Evolutionary conservation across 2,888 invertebrate species (phyloP), one percentile per base, ranked within the genome.

Genomic region (Nipponacmea schrenckii): DNA sequence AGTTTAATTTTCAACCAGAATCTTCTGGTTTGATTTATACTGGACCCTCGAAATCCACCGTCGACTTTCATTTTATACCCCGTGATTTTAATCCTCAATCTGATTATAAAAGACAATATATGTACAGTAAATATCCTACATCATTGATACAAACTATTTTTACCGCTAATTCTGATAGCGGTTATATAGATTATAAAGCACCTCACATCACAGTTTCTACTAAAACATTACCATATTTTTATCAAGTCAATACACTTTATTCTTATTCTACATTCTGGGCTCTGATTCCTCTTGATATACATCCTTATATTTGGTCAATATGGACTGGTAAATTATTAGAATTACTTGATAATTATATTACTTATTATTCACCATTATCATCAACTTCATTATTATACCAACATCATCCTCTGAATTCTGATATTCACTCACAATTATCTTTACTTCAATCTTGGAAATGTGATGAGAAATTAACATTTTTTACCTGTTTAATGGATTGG

Each of bases 261-360:
- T 56, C 56, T 24, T 56, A 56, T 56, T 24, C 20, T 24, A 24
- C 56, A 56, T 56, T 56, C 56, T 56, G 56, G 56, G 56, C 56
- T 56, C 14, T 56, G 56, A 24, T 56, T 56, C 56, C 56, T 20
- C 56, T 56, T 56, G 20, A 56, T 24, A 24, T 56, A 15, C 20
- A 56, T 24, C 24, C 56, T 20, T 20, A 10, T 56, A 56, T 24
- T 24, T 56, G 20, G 56, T 56, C 56, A 0, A 20, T 56, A 24
- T 56, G 56, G 56, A 56, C 56, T 20, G 56, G 56, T 24, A 56
- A 24, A 24, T 56, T 56, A 14, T 24, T 56, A 56, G 24, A 24
- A 24, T 20, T 24, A 56, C 56, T 56, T 20, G 56, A 56, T 24
- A 24, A 56, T 24, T 56, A 56, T 24, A 56, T 56, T 10, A 24